Evolutionary conservation across 2,888 invertebrate genomes (phyloP), one percentile per base, ranked within the genome.

Genomic region (Piscicola geometra): DNA sequence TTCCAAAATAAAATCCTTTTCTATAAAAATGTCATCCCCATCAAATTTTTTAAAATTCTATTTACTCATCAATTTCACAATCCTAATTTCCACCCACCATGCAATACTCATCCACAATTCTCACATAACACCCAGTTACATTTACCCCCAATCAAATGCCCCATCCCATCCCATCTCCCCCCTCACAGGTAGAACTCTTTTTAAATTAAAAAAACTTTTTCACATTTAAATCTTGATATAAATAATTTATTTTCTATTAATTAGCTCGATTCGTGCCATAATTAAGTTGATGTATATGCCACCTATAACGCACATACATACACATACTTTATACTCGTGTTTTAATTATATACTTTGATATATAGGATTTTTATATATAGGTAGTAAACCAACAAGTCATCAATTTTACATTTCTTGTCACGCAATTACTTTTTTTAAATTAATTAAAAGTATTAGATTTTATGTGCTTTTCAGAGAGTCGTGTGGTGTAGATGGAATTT

Each of bases 351-450:
- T 41, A 41, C 15, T 5, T 41, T 5, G 5, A 41, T 41, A 41
- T 9, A 41, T 41, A 41, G 41, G 15, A 9, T 41, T 41, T 41
- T 41, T n/a, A 56, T 56, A 25, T 56, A 5, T 56, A 5, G 60
- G 25, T 21, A 56, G 21, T 56, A 56, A 56, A 56, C 60, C 60
- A 56, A 56, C 60, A 56, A 56, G n/a, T 56, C 60, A 56, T 56
- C 25, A 56, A 3, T 15, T 56, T 21, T 21, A 56, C 60, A 25
- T 56, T 56, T 56, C 3, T 21, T 18, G 60, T 56, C 60, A 56
- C 60, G 60, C 60, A 3, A 56, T 56, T 5, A 25, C 3, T 56
- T 56, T 56, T 56, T 56, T 25, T 18, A 56, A 56, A 56, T 56
- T 56, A 56, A 56, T 56, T 56, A 56, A 56, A 56, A 56, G 60